Conservation (phyloP, 2,113 vertebrate genomes). For the Merops nubicus region DNA sequence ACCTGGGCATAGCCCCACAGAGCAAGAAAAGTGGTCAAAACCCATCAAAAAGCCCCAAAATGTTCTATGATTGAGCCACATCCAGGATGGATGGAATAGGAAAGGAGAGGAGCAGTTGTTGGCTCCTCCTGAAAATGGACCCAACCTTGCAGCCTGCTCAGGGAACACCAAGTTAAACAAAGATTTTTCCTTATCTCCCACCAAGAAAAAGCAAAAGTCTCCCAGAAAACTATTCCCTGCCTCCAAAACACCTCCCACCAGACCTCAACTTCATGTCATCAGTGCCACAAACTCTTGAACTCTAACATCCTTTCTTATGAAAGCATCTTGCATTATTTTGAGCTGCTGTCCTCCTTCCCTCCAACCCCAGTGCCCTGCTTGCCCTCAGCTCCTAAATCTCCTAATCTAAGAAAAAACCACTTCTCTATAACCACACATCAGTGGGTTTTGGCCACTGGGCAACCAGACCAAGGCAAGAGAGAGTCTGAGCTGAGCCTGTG, state of each 20-base stretch:
- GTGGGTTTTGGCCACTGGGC: background rate
- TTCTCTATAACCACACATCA: background rate
- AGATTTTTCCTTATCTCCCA: rapidly evolving
- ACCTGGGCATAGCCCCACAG: background rate
- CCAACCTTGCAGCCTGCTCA: background rate
- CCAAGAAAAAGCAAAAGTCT: background rate
- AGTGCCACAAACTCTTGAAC: background rate
- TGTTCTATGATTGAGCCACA: background rate
- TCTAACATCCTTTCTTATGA: background rate
- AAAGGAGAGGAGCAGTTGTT: too few species aligned
- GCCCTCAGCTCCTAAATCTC: background rate
- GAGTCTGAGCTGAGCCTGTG: background rate
- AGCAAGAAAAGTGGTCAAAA: background rate
- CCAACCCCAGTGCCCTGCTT: background rate
- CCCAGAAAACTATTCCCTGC: background rate
- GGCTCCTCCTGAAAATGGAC: background rate
- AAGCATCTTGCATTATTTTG: rapidly evolving
- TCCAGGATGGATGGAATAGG: background rate
- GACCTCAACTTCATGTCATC: background rate
- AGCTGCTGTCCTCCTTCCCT: background rate
- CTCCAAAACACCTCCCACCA: background rate
- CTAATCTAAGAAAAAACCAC: background rate
- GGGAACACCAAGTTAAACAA: background rate
- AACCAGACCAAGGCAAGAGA: background rate
- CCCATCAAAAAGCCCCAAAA: background rate